Conservation (phyloP, 1,140 invertebrate genomes). For the Magallana angulata region DNA sequence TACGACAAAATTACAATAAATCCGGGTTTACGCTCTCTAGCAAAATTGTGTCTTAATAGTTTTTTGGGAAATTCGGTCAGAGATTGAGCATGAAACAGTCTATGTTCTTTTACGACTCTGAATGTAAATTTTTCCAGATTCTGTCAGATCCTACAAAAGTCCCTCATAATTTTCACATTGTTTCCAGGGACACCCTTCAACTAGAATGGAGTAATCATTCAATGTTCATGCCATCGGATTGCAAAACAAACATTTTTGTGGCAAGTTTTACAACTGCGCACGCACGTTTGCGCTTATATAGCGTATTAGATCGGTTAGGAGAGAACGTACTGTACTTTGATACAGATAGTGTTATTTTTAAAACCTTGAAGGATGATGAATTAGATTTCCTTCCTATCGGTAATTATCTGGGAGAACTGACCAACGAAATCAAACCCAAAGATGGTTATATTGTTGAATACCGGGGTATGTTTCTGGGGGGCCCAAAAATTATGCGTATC, state of each 20-base stretch:
- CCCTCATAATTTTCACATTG: slow-evolving; percentile 74
- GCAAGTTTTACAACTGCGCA: too few species aligned
- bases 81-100: slow-evolving; percentile 44
- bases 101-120: slow-evolving; percentile 49
- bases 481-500: too few species aligned
- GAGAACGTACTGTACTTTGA: too few species aligned
- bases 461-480: too few species aligned
- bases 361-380: neutral
- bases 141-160: slow-evolving; percentile 61
- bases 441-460: too few species aligned
- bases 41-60: slow-evolving; percentile 31
- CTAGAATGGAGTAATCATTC: slow-evolving; percentile 48
- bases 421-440: slow-evolving; percentile 49
- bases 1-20: slow-evolving; percentile 44
- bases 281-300: too few species aligned
- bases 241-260: too few species aligned
- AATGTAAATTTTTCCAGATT: slow-evolving; percentile 67
- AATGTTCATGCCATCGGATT: too few species aligned
- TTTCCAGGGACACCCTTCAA: slow-evolving; percentile 54
- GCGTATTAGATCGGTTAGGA: slow-evolving; percentile 74
- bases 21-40: slow-evolving; percentile 46
- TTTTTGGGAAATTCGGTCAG: slow-evolving; percentile 32
- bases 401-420: slow-evolving; percentile 51
- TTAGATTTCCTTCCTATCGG: slow-evolving; percentile 40
- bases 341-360: slow-evolving; percentile 64